Evolutionary conservation across 2,113 vertebrate species (phyloP).

Genomic region (Ochotona princeps): DNA sequence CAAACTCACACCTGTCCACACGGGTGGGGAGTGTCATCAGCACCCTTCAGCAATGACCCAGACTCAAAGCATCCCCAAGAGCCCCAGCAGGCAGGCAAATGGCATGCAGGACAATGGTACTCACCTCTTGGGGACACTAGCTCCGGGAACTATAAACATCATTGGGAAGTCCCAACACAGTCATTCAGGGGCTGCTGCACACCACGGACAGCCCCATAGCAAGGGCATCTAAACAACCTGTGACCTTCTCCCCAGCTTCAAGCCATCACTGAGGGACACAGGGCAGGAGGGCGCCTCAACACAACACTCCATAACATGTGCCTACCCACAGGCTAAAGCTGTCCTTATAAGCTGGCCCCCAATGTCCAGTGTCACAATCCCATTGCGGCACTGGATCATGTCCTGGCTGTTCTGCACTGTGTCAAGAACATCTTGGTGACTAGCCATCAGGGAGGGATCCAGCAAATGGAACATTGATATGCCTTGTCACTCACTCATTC

Average conservation of each 20-base stretch:
- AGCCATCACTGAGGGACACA: not conserved
- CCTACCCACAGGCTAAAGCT: not conserved
- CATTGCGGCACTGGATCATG: not conserved
- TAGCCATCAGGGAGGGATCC: too few relatives aligned
- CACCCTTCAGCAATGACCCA: not conserved
- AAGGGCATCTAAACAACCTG: not conserved
- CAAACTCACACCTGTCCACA: not conserved
- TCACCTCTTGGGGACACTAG: not conserved
- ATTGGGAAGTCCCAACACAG: not conserved
- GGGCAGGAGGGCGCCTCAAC: not conserved
- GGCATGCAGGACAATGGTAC: not conserved
- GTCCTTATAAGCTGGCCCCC: not conserved
- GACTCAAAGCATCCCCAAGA: not conserved
- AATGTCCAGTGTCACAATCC: too few relatives aligned
- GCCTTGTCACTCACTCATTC: too few relatives aligned
- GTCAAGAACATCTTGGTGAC: too few relatives aligned
- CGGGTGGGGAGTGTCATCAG: not conserved
- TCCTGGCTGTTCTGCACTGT: not conserved
- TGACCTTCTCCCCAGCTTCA: not conserved
- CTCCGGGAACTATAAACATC: not conserved
- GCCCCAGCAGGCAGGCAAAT: not conserved
- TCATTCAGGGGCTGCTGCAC: not conserved
- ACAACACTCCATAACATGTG: not conserved
- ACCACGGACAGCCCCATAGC: rapidly evolving
- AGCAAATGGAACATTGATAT: too few relatives aligned